phyloP scores from a whole-genome alignment of 2,113 vertebrate species.

The Paratilapia polleni region DNA sequence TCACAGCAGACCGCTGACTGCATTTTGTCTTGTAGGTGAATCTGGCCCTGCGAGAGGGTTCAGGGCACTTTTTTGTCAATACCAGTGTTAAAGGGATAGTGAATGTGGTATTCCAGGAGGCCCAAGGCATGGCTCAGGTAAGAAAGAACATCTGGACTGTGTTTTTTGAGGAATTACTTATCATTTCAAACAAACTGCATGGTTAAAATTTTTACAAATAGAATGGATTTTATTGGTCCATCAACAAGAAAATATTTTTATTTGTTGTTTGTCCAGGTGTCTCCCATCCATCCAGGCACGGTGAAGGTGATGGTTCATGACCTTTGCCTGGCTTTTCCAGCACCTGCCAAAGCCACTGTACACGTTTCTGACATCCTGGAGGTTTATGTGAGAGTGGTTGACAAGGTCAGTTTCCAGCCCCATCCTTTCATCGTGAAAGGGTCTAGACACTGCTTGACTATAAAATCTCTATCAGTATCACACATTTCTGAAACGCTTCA shows the following conservation, averaged over 20 bases:
- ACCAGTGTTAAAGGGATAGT: conserved; percentile 82
- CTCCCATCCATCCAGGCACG: conserved; percentile 81
- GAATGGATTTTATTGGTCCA: neutral
- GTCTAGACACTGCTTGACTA: neutral
- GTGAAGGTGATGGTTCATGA: conserved; percentile 92
- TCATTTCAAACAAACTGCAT: neutral
- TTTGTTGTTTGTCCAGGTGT: conserved; percentile 79
- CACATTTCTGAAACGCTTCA: conserved; percentile 27
- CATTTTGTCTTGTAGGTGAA: conserved; percentile 79
- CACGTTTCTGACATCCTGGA: conserved; percentile 90
- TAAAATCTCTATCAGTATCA: conserved; percentile 30
- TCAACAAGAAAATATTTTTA: neutral
- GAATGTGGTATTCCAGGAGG: conserved; percentile 84
- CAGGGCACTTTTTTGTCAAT: conserved; percentile 94
- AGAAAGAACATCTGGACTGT: conserved; percentile 40
- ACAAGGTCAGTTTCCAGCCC: conserved; percentile 88
- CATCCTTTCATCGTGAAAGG: neutral
- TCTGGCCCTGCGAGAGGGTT: conserved; percentile 87
- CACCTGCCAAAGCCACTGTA: conserved; percentile 84
- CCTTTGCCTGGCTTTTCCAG: conserved; percentile 89
- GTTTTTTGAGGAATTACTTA: neutral
- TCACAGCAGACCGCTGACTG: neutral
- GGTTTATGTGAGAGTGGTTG: conserved; percentile 90
- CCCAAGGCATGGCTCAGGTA: conserved; percentile 83
- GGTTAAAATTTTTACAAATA: neutral